A percentile compares a stretch with the other conserved stretches of the same genome.
phyloP scores from a whole-genome alignment of 2,888 invertebrate genomes.

The Heliothis peltigera region DNA sequence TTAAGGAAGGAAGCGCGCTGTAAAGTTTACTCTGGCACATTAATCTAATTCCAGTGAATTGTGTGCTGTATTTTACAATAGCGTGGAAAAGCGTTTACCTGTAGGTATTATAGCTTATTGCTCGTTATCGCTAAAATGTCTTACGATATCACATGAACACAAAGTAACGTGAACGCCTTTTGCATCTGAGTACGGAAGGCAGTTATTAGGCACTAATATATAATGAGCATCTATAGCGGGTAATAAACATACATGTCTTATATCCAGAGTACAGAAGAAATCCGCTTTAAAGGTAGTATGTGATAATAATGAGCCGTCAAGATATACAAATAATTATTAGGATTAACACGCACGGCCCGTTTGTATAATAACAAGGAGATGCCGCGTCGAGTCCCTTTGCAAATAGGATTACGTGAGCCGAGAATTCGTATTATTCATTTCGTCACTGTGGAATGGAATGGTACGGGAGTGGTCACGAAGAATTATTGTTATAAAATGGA shows the following conservation, averaged over 20 bases:
- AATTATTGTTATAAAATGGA: slow-evolving; percentile 52
- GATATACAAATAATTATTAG: slow-evolving; percentile 51
- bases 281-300: slow-evolving; percentile 10
- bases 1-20: slow-evolving; percentile 43
- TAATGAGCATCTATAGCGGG: no score
- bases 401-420: slow-evolving; percentile 63
- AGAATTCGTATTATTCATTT: slow-evolving; percentile 61
- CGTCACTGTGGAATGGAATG: slow-evolving; percentile 49
- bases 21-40: slow-evolving; percentile 42
- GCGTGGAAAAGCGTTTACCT: slow-evolving; percentile 18
- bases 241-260: not conserved
- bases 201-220: no score
- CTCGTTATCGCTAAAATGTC: slow-evolving; percentile 16
- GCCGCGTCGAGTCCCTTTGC: slow-evolving; percentile 46
- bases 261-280: not conserved
- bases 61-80: slow-evolving; percentile 39
- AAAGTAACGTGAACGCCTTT: not conserved
- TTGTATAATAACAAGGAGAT: slow-evolving; percentile 49
- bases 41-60: slow-evolving; percentile 51
- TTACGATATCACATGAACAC: not conserved
- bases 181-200: not conserved
- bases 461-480: slow-evolving; percentile 45
- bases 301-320: slow-evolving; percentile 34
- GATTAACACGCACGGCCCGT: slow-evolving; percentile 50
- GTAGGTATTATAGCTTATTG: slow-evolving; percentile 8